These are phyloP conservation scores for Brienomyrus brachyistius DNA, from an alignment of 2,113 vertebrate species.

Conservation along the genomic window DNA sequence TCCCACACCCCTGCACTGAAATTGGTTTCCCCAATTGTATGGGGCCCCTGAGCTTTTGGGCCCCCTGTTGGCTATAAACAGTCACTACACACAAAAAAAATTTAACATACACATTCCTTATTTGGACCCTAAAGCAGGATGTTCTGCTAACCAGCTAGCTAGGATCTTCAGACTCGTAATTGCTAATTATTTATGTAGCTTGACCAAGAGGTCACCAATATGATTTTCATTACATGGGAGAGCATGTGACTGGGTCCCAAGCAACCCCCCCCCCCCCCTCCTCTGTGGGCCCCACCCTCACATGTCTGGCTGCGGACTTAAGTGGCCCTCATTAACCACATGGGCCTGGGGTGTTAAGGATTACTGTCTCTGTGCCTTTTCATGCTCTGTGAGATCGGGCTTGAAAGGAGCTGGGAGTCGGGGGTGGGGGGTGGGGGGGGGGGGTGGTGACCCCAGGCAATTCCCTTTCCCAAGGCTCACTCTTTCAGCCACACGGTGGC, in stretches of 20 bases:
- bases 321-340: slow-evolving; percentile 29
- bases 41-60: background rate
- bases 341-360: slow-evolving; percentile 22
- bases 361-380: slow-evolving; percentile 32
- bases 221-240: background rate
- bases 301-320: slow-evolving; percentile 14
- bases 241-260: slow-evolving; percentile 33
- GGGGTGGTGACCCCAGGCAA: background rate
- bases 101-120: background rate
- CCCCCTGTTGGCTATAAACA: background rate
- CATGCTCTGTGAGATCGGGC: slow-evolving; percentile 8
- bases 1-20: background rate
- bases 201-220: background rate
- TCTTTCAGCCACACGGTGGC: background rate
- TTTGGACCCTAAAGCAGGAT: background rate
- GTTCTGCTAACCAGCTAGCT: background rate
- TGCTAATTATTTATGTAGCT: background rate
- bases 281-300: background rate
- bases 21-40: background rate
- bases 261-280: background rate
- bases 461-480: background rate
- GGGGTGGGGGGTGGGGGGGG: background rate
- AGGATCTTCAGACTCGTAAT: background rate
- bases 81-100: background rate
- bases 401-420: background rate